Evolutionary conservation across 2,888 invertebrate genomes (phyloP).

Genomic region (Drosophila mulleri): DNA sequence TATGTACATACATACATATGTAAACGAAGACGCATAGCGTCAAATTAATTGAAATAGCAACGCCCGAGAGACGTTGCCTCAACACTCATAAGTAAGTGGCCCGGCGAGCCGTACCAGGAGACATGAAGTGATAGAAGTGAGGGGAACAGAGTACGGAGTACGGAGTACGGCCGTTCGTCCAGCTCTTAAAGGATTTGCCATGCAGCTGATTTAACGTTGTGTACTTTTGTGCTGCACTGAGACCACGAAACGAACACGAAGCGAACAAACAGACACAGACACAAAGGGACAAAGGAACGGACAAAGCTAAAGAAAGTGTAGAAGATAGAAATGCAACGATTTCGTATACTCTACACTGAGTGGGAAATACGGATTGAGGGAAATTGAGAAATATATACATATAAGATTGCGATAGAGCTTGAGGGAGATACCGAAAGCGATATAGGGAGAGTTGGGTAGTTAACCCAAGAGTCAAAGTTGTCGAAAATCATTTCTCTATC

Average conservation of each 20-base stretch:
- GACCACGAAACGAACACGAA: constrained; percentile 15
- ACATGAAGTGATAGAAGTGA: not conserved
- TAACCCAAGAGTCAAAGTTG: too few relatives aligned
- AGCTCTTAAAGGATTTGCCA: constrained; percentile 33
- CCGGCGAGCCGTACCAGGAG: constrained; percentile 29
- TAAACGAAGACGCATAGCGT: constrained; percentile 45
- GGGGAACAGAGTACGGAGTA: too few relatives aligned
- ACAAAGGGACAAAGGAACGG: constrained; percentile 9
- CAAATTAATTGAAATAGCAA: constrained; percentile 61
- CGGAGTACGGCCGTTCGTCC: constrained; percentile 11
- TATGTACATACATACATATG: constrained; percentile 15
- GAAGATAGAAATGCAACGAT: not conserved
- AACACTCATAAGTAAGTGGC: constrained; percentile 54
- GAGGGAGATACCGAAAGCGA: too few relatives aligned
- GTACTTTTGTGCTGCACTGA: constrained; percentile 52
- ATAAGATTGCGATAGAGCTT: too few relatives aligned
- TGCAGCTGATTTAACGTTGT: constrained; percentile 51
- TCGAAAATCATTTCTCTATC: not conserved
- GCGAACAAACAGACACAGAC: constrained; percentile 15
- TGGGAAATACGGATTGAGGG: too few relatives aligned
- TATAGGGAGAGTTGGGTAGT: too few relatives aligned
- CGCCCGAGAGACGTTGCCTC: constrained; percentile 48
- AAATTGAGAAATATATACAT: too few relatives aligned
- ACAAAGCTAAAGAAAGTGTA: not conserved
- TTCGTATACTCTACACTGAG: constrained; percentile 1